phyloP scores from a whole-genome alignment of 1,140 invertebrate species.

The Leptinotarsa undecemlineata region DNA sequence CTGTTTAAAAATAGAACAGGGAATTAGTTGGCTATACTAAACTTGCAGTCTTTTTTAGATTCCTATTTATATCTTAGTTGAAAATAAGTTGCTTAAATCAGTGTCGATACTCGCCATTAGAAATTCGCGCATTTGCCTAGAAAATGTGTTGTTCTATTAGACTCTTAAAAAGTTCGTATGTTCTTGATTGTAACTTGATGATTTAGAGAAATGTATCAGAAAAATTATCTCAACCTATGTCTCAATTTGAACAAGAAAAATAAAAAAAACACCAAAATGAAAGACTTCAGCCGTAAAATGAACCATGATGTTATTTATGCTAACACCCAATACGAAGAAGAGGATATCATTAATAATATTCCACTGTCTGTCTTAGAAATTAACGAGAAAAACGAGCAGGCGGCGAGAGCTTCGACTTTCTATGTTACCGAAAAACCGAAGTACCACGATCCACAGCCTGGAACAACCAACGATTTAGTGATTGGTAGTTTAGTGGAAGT shows the following conservation, averaged over 20 bases:
- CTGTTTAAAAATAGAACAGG: slow-evolving; percentile 21
- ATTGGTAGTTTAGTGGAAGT: slow-evolving; percentile 78
- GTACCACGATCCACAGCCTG: slow-evolving; percentile 45
- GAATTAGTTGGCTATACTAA: slow-evolving; percentile 19
- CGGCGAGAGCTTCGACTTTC: slow-evolving; percentile 36
- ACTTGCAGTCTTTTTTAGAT: slow-evolving; percentile 37
- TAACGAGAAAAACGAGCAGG: slow-evolving; percentile 46
- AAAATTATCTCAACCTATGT: slow-evolving; percentile 1
- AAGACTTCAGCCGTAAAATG: slow-evolving; percentile 14
- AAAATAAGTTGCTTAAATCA: background rate
- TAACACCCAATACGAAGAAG: slow-evolving; percentile 39
- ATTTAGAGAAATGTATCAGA: slow-evolving; percentile 11
- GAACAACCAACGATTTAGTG: slow-evolving; percentile 61
- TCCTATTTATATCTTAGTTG: slow-evolving; percentile 28
- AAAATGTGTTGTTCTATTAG: slow-evolving; percentile 42
- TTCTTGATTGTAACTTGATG: background rate
- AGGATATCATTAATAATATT: slow-evolving; percentile 47
- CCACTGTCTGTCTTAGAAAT: slow-evolving; percentile 54
- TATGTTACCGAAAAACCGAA: slow-evolving; percentile 42
- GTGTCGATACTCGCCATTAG: background rate
- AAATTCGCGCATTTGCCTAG: slow-evolving; percentile 12
- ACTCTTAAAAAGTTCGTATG: slow-evolving; percentile 43
- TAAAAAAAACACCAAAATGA: slow-evolving; percentile 10
- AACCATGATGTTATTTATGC: slow-evolving; percentile 41
- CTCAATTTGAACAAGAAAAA: slow-evolving; percentile 31